Percentiles rank a stretch among this genome's conserved stretches.
Conservation (phyloP, 1,140 invertebrate species). For the Drosophila santomea region DNA sequence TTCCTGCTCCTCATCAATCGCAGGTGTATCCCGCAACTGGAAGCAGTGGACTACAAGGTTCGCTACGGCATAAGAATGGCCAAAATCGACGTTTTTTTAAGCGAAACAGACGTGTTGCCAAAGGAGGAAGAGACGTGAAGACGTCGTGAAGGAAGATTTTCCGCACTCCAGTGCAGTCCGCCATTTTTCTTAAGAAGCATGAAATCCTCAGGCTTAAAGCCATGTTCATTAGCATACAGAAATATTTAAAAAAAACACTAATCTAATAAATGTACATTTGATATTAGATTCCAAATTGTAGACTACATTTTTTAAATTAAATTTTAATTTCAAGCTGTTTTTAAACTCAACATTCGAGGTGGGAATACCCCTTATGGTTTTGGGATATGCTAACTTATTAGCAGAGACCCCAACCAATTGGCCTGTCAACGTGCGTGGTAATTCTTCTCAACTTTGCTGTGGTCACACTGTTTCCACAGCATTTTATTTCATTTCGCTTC, state of each 20-base stretch:
- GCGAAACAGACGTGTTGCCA: not conserved
- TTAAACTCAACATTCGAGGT: not conserved
- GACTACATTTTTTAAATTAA: too few relatives aligned
- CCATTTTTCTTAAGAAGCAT: not conserved
- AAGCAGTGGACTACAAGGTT: not conserved
- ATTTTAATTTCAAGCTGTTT: too few relatives aligned
- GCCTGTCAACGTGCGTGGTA: too few relatives aligned
- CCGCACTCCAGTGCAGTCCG: not conserved
- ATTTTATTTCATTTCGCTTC: conserved; percentile 10
- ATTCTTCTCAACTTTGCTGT: not conserved
- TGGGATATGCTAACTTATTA: not conserved
- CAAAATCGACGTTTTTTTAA: not conserved
- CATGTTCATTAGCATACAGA: not conserved
- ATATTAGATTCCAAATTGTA: too few relatives aligned
- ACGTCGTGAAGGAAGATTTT: too few relatives aligned
- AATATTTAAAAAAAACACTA: not conserved
- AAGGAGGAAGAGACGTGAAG: too few relatives aligned
- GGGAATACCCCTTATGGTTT: not conserved
- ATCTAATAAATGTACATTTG: too few relatives aligned
- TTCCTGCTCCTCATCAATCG: not conserved
- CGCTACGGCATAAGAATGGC: conserved; percentile 7
- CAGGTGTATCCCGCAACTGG: not conserved
- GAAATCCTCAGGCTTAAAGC: not conserved
- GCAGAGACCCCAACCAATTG: not conserved
- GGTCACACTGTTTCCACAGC: conserved; percentile 23